Percentiles rank a stretch among this genome's conserved stretches.
Evolutionary conservation across 1,140 invertebrate species (phyloP).

Genomic region (Drosophila lacertosa): DNA sequence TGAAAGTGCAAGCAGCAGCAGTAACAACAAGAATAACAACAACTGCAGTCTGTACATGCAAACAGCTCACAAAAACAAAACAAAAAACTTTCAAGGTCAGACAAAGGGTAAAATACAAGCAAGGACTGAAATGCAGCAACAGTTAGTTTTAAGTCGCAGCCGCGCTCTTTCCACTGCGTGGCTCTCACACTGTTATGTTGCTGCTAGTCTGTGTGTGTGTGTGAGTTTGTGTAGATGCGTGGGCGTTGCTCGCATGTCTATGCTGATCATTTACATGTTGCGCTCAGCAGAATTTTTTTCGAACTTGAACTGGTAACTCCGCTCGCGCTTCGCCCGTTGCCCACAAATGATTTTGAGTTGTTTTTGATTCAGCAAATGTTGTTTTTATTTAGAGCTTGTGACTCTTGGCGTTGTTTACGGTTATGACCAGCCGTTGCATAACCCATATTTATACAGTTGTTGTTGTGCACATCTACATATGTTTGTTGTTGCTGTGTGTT

Average conservation of each 20-base stretch:
- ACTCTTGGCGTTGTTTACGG: slow-evolving; percentile 3
- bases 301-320: background rate
- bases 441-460: slow-evolving; percentile 43
- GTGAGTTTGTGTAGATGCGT: slow-evolving; percentile 6
- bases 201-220: slow-evolving; percentile 2
- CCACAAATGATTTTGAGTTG: slow-evolving; percentile 4
- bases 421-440: slow-evolving; percentile 30
- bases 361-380: slow-evolving; percentile 36
- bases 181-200: slow-evolving; percentile 5
- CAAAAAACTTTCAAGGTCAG: slow-evolving; percentile 63
- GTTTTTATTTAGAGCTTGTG: slow-evolving; percentile 11
- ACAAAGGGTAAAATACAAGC: slow-evolving; percentile 57
- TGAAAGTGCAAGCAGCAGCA: slow-evolving; percentile 63
- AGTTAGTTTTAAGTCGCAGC: slow-evolving; percentile 55
- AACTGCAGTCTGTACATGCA: slow-evolving; percentile 65
- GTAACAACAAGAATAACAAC: slow-evolving; percentile 38
- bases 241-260: background rate
- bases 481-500: background rate
- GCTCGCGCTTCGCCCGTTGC: background rate
- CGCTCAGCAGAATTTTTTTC: slow-evolving; percentile 3
- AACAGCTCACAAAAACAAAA: slow-evolving; percentile 12
- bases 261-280: slow-evolving; percentile 14
- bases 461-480: slow-evolving; percentile 1
- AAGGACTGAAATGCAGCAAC: slow-evolving; percentile 52
- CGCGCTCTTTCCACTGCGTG: slow-evolving; percentile 2